Evolutionary conservation across 2,797 vertebrate genomes (phyloP), one percentile per base, ranked within the genome.

Genomic region (Poeciliopsis presidionis): DNA sequence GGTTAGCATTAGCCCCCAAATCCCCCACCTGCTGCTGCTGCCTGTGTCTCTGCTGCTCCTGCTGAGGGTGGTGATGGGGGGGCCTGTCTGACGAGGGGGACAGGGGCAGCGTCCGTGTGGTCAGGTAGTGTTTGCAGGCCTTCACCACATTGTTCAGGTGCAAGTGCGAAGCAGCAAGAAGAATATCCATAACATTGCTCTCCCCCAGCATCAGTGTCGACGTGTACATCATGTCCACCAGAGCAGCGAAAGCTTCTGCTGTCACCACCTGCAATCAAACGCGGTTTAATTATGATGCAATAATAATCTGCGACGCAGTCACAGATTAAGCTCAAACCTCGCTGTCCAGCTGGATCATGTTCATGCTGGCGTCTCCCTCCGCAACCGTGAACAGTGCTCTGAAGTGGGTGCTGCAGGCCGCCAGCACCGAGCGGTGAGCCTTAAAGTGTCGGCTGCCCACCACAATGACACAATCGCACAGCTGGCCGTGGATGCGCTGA

Each of bases 181-280:
- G 94, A 80, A 99, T 95, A 61, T 99, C 98, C 98, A 99, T 99
- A 51, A 99, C 98, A 0, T 99, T 99, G 93, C 98, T 99, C 91
- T 99, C 98, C 13, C 98, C 98, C 3, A 99, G 96, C 97, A 98
- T 98, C 14, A 99, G 96, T 0, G 98, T 99, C n/a, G 98, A 99
- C 0, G 98, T 99, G 79, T 99, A 99, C 98, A 99, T 99, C 98
- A 99, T 99, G 93, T 99, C 98, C 79, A 99, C 96, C 73, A 99
- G 95, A 0, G 98, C 98, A 0, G 98, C 97, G 65, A 99, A 99
- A 2, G 98, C 98, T 91, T 99, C 98, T 0, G 98, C 96, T 0
- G 98, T 99, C 91, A 99, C 98, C 82, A 99, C 98, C 94, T 95
- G 88, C 47, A 85, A 51, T 33, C 1, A 61, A 59, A 81, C 53